Evolutionary conservation across 2,888 invertebrate species (phyloP), one percentile per base, ranked within the genome.

Genomic region (Lepidocyrtinus sp.): DNA sequence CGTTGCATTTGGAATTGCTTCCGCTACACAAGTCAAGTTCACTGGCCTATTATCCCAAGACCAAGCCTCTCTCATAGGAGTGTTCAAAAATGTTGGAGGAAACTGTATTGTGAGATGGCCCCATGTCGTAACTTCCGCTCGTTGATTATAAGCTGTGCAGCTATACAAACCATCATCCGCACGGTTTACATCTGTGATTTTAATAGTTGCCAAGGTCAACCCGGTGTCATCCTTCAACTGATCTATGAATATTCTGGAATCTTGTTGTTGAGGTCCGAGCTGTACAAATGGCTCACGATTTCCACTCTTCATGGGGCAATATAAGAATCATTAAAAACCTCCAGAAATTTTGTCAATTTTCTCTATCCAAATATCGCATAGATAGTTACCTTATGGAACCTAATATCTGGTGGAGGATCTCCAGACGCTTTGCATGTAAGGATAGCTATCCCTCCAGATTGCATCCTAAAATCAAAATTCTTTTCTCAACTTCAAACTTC

Each of bases 91-190:
- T 1, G 94, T 92, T 0, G 96, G 96, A 2, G 92, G 92, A 87
- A 94, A 96, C 87, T 96, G 93, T 1, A 96, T 94, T 0, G 93
- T 93, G 70, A 96, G 90, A 88, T 96, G 96, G 0, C 95, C 96
- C 87, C 36, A 36, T 36, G 12, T 36, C 36, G 36, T 36, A 12
- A 36, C 36, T 12, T 80, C 59, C 17, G 83, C 81, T 59, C 85
- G 87, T 87, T 92, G 91, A 87, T 96, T 96, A 87, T 91, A 91
- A 2, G 96, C 96, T 68, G 94, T 91, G 88, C 97, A 97, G 88
- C 94, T 94, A 88, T 97, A 97, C 7, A 97, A 90, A 0, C 96
- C 97, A 88, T 97, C 97, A 88, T 97, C 95, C 1, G 91, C 90
- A 12, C 81, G 94, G 91, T 91, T 90, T 15, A 94, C 87, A 69